Conservation (phyloP, 2,113 vertebrate genomes). For the Passer montanus region DNA sequence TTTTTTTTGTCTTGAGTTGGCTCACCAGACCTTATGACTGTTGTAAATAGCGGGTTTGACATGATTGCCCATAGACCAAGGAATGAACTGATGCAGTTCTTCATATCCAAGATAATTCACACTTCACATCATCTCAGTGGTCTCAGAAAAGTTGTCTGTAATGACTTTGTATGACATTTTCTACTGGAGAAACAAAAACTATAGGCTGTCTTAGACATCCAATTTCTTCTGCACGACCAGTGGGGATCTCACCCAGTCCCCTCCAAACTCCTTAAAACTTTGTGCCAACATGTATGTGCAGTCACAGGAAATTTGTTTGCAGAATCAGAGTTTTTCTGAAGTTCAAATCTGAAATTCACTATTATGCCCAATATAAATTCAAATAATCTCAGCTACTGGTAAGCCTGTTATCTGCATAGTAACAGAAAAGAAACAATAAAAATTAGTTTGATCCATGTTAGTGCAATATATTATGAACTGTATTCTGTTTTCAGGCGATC, state of each 20-base stretch:
- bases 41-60: background rate
- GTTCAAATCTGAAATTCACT: background rate
- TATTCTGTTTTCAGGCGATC: background rate
- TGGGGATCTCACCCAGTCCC: background rate
- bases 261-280: background rate
- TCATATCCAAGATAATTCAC: background rate
- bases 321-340: background rate
- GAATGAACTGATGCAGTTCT: background rate
- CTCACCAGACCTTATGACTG: background rate
- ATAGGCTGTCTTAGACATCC: background rate
- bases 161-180: background rate
- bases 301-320: background rate
- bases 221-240: background rate
- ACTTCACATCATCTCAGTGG: background rate
- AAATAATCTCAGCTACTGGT: background rate
- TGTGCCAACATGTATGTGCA: background rate
- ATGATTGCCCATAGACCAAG: background rate
- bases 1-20: background rate
- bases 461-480: background rate
- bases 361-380: background rate
- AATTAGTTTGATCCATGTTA: background rate
- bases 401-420: background rate
- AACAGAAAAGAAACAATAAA: background rate
- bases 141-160: background rate
- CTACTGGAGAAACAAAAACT: accelerated